Evolutionary conservation across 2,797 vertebrate genomes (phyloP).

Genomic region (Gadopsis marmoratus): DNA sequence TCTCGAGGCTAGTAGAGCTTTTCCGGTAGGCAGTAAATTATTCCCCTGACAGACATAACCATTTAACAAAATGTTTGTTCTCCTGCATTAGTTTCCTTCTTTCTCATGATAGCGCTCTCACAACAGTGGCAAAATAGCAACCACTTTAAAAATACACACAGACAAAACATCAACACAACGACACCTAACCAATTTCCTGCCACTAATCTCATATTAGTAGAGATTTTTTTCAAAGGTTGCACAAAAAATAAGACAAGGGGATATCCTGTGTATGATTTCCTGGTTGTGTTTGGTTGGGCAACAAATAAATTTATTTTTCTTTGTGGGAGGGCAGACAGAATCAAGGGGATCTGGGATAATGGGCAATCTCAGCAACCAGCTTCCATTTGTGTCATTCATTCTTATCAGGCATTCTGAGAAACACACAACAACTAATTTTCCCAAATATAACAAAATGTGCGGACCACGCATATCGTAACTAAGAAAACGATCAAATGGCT

Average conservation of each 20-base stretch:
- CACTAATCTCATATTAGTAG: slow-evolving; percentile 41
- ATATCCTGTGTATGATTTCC: slow-evolving; percentile 51
- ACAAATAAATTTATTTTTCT: slow-evolving; percentile 33
- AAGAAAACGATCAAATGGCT: slow-evolving; percentile 18
- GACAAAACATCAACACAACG: slow-evolving; percentile 5
- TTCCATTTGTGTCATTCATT: slow-evolving; percentile 31
- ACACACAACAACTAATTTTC: slow-evolving; percentile 26
- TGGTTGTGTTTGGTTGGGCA: slow-evolving; percentile 39
- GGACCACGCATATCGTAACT: slow-evolving; percentile 13
- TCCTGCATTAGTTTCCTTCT: slow-evolving; percentile 26
- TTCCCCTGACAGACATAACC: slow-evolving; percentile 37
- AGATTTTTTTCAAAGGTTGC: slow-evolving; percentile 4
- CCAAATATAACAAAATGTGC: slow-evolving; percentile 31
- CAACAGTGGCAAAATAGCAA: slow-evolving; percentile 27
- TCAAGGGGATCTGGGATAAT: slow-evolving; percentile 11
- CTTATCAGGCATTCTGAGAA: slow-evolving; percentile 51
- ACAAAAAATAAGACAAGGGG: slow-evolving; percentile 26
- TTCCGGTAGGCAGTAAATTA: slow-evolving; percentile 45
- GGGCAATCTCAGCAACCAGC: slow-evolving; percentile 24
- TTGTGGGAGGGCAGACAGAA: slow-evolving; percentile 18
- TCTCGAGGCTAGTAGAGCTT: slow-evolving; percentile 19
- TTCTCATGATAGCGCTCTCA: slow-evolving; percentile 19
- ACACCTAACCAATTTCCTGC: slow-evolving; percentile 43
- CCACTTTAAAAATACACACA: slow-evolving; percentile 7
- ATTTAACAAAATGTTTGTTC: slow-evolving; percentile 47